These are phyloP conservation scores for Lates japonicus DNA, from an alignment of 2,797 vertebrate species.

Conservation along the genomic window DNA sequence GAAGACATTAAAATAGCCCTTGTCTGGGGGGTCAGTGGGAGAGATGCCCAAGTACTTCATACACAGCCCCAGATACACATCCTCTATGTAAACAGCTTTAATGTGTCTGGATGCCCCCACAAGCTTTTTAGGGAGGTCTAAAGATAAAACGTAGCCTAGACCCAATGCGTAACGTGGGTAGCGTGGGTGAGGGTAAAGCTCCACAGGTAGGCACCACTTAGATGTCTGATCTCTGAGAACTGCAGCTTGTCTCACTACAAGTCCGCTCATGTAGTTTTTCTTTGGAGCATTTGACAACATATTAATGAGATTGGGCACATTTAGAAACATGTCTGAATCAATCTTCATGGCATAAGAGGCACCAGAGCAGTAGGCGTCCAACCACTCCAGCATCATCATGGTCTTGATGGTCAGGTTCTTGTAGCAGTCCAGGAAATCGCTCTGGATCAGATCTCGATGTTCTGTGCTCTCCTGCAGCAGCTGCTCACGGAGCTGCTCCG, in stretches of 20 bases:
- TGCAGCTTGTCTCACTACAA: rapidly evolving
- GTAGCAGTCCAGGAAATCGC: slow-evolving; percentile 84
- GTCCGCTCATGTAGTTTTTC: slow-evolving; percentile 68
- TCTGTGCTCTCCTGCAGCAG: slow-evolving; percentile 69
- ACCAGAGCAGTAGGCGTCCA: slow-evolving; percentile 66
- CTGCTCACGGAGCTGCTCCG: slow-evolving; percentile 32
- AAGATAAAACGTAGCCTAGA: slow-evolving; percentile 82
- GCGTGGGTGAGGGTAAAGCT: slow-evolving; percentile 29
- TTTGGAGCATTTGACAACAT: slow-evolving; percentile 36
- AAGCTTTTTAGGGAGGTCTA: slow-evolving; percentile 68
- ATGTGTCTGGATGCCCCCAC: slow-evolving; percentile 65
- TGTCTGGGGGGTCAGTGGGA: not conserved
- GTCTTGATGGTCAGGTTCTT: slow-evolving; percentile 86
- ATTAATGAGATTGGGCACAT: slow-evolving; percentile 61
- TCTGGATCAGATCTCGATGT: slow-evolving; percentile 79
- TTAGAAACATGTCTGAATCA: slow-evolving; percentile 84
- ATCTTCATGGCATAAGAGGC: slow-evolving; percentile 82
- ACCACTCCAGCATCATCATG: slow-evolving; percentile 84
- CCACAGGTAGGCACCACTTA: slow-evolving; percentile 75
- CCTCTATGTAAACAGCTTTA: slow-evolving; percentile 83
- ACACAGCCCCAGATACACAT: slow-evolving; percentile 82
- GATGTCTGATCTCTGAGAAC: slow-evolving; percentile 43
- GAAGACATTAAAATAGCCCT: slow-evolving; percentile 25
- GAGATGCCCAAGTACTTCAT: slow-evolving; percentile 63
- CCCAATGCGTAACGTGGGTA: slow-evolving; percentile 82